phyloP scores from a whole-genome alignment of 2,888 invertebrate species.

The Branchellion lobata region DNA sequence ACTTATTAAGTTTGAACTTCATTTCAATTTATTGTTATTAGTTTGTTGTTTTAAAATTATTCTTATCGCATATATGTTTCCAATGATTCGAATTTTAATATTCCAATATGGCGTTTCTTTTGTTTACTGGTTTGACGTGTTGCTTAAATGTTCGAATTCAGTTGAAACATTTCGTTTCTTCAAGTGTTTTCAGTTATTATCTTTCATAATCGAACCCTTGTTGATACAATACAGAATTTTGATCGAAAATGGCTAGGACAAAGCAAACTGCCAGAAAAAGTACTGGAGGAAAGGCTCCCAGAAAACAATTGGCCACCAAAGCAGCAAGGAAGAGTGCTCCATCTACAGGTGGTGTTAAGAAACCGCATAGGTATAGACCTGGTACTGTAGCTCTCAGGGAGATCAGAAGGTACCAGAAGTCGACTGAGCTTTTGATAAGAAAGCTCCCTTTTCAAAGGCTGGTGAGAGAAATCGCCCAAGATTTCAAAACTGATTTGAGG shows the following conservation, averaged over 20 bases:
- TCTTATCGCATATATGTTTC: background rate
- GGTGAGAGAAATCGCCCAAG: constrained; percentile 63
- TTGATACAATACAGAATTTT: background rate
- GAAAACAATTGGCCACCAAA: constrained; percentile 63
- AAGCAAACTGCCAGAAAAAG: constrained; percentile 63
- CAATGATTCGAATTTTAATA: background rate
- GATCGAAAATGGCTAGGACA: constrained; percentile 60
- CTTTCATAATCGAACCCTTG: background rate
- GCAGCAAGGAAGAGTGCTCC: constrained; percentile 63
- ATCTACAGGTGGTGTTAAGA: constrained; percentile 63
- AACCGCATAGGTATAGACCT: constrained; percentile 63
- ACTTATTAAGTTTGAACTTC: background rate
- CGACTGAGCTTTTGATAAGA: constrained; percentile 61
- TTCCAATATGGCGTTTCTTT: constrained; percentile 11
- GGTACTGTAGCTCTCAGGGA: constrained; percentile 63
- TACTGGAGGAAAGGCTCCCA: constrained; percentile 63
- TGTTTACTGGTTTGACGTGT: background rate
- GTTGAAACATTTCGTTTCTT: no score
- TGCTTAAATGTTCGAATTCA: background rate
- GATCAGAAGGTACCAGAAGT: constrained; percentile 63
- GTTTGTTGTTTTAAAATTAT: no score
- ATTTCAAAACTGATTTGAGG: constrained; percentile 62
- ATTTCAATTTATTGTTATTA: no score
- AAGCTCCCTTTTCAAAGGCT: constrained; percentile 62
- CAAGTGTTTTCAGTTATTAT: background rate